A percentile compares a stretch with the other conserved stretches of the same genome.
phyloP scores from a whole-genome alignment of 92 coral and sea anemone genomes.

The Parazoanthus atlanticus region DNA sequence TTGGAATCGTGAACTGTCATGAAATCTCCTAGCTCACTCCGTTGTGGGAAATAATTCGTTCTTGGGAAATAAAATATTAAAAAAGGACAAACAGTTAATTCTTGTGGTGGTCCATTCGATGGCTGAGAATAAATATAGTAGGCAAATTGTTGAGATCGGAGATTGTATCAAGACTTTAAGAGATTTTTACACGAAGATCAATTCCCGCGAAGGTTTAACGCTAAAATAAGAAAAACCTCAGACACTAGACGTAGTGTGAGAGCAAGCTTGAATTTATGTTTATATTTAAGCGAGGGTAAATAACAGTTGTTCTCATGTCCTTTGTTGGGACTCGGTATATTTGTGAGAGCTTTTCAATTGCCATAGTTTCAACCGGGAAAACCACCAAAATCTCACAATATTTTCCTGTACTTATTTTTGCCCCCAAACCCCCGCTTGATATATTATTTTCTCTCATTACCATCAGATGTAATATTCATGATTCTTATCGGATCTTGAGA shows the following conservation, averaged over 20 bases:
- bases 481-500: slow-evolving; percentile 31
- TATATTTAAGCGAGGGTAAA: slow-evolving; percentile 30
- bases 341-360: slow-evolving; percentile 31
- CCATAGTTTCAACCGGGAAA: slow-evolving; percentile 34
- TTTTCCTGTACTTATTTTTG: not conserved
- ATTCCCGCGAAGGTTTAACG: slow-evolving; percentile 19
- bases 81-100: slow-evolving; percentile 49
- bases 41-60: slow-evolving; percentile 36
- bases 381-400: slow-evolving; percentile 35
- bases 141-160: slow-evolving; percentile 41
- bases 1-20: slow-evolving; percentile 34
- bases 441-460: slow-evolving; percentile 42
- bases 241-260: slow-evolving; percentile 12
- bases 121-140: slow-evolving; percentile 35
- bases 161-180: slow-evolving; percentile 32
- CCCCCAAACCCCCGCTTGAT: slow-evolving; percentile 32
- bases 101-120: slow-evolving; percentile 41
- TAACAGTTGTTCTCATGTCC: slow-evolving; percentile 30
- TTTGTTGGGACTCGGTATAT: slow-evolving; percentile 33
- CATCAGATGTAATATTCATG: slow-evolving; percentile 50
- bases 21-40: slow-evolving; percentile 31
- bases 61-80: slow-evolving; percentile 47
- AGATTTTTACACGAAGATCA: slow-evolving; percentile 27
- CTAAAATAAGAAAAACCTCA: slow-evolving; percentile 9
- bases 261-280: slow-evolving; percentile 35